These are phyloP conservation scores for Stomatorhinus walkeri DNA, from an alignment of 2,797 vertebrate species.

Conservation along the genomic window DNA sequence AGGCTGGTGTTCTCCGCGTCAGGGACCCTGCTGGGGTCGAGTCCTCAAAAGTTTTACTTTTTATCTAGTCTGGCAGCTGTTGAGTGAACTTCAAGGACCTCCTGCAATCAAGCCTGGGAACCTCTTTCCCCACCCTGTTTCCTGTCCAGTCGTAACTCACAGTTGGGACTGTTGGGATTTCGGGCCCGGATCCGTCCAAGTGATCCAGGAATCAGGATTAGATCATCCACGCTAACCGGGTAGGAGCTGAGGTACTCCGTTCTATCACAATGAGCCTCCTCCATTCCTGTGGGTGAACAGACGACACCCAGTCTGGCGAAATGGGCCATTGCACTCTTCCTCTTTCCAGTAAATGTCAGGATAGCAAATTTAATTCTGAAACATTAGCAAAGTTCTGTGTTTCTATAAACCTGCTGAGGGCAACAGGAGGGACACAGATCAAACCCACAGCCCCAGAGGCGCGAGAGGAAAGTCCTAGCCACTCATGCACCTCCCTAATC, in stretches of 20 bases:
- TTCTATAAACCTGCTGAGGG: not conserved
- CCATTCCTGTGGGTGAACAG: slow-evolving; percentile 74
- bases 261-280: slow-evolving; percentile 85
- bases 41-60: slow-evolving; percentile 5
- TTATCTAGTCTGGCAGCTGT: not conserved
- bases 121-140: not conserved
- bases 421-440: not conserved
- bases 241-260: slow-evolving; percentile 88
- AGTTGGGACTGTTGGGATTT: slow-evolving; percentile 68
- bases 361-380: not conserved
- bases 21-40: not conserved
- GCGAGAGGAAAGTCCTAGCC: not conserved
- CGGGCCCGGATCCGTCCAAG: slow-evolving; percentile 80
- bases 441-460: not conserved
- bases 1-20: not conserved
- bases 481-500: not conserved
- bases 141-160: slow-evolving; percentile 57
- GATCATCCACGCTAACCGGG: slow-evolving; percentile 80
- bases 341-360: not conserved
- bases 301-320: not conserved
- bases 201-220: slow-evolving; percentile 80
- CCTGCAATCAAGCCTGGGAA: not conserved
- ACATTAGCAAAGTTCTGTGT: not conserved
- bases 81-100: not conserved
- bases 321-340: not conserved